Conservation (phyloP, 2,113 vertebrate genomes). For the Corydoras maculifer region DNA sequence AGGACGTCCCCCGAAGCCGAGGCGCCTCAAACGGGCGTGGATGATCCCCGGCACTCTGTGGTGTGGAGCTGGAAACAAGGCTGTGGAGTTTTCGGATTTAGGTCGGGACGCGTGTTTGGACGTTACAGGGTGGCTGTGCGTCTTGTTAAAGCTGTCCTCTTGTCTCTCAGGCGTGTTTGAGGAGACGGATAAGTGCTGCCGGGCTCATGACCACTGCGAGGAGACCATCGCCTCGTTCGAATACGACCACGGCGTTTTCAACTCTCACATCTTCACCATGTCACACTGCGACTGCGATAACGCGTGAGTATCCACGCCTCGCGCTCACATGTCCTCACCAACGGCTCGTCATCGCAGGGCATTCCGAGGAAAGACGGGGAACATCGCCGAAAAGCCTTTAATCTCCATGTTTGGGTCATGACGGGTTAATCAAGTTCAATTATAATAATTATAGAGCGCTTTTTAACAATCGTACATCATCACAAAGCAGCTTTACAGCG, state of each 20-base stretch:
- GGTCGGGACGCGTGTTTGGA: conserved; percentile 57
- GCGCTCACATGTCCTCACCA: too few relatives aligned
- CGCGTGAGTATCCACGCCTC: conserved; percentile 55
- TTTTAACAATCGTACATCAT: too few relatives aligned
- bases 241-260: conserved; percentile 75
- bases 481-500: too few relatives aligned
- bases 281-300: conserved; percentile 84
- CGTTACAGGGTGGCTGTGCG: not conserved
- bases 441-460: too few relatives aligned
- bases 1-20: conserved; percentile 1
- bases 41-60: conserved; percentile 83
- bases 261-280: conserved; percentile 78
- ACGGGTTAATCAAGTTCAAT: too few relatives aligned
- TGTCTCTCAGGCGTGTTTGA: conserved; percentile 70
- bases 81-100: conserved; percentile 62
- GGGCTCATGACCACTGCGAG: conserved; percentile 79
- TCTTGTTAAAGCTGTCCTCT: not conserved
- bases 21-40: conserved; percentile 66
- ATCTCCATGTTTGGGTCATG: too few relatives aligned
- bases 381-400: too few relatives aligned
- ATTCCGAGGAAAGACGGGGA: too few relatives aligned
- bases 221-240: conserved; percentile 70
- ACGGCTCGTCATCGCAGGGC: too few relatives aligned
- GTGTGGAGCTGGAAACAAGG: conserved; percentile 80
- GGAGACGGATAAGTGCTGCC: conserved; percentile 77